Evolutionary conservation across 2,113 vertebrate genomes (phyloP).

Genomic region (Gavialis gangeticus): DNA sequence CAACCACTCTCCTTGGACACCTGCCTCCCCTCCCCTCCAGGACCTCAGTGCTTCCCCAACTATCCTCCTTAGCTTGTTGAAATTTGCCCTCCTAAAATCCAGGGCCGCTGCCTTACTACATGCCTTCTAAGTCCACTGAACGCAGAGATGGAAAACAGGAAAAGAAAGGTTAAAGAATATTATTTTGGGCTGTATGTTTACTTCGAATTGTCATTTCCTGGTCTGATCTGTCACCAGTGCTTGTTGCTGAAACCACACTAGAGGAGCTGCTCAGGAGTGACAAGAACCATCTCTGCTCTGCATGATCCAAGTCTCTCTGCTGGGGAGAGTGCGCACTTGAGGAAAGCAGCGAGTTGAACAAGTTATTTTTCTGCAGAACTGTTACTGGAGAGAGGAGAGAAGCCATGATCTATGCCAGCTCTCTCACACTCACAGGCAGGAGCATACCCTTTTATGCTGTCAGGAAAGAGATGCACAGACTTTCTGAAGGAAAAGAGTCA

Average conservation of each 20-base stretch:
- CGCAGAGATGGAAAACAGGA: neutral
- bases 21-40: no score
- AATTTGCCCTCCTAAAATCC: no score
- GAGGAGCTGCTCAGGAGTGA: neutral
- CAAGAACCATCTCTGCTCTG: neutral
- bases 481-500: neutral
- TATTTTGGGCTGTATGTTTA: fast-evolving
- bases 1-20: no score
- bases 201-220: neutral
- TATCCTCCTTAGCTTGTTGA: no score
- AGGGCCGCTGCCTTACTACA: no score
- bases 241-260: neutral
- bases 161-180: neutral
- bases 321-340: neutral
- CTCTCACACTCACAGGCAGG: neutral
- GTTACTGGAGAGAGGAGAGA: neutral
- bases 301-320: neutral
- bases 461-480: neutral
- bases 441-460: neutral
- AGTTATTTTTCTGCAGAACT: neutral
- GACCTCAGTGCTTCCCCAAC: no score
- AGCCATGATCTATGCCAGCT: neutral
- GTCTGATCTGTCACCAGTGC: neutral
- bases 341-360: neutral
- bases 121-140: neutral